Base-by-base conservation (phyloP, 1,140 invertebrate genomes). In the Condylostylus longicornis region DNA sequence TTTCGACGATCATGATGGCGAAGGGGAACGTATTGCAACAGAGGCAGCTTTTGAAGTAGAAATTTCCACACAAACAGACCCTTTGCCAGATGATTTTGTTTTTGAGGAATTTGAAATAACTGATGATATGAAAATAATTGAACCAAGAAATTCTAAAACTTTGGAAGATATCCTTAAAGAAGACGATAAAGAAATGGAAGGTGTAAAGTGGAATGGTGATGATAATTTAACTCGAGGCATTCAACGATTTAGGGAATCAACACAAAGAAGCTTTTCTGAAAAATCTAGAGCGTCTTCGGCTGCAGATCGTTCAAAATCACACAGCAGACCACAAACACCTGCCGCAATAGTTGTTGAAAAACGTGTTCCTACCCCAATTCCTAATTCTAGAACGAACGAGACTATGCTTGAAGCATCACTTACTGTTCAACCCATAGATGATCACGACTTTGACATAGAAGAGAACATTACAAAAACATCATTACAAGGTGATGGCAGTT, bases 1-100 rank as follows among this genome's bases (percentile, higher is more conserved):
- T 4, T 21, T 30, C 33, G 13, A 37, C 18, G 21, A 30, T 3
- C 33, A 35, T n/a, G 29, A n/a, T n/a, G n/a, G n/a, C n/a, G n/a
- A n/a, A n/a, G n/a, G n/a, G n/a, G n/a, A n/a, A n/a, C n/a, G n/a
- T n/a, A n/a, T n/a, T n/a, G 18, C 19, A 35, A n/a, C 25, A 2
- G 34, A 27, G 9, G 42, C 51, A 38, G 22, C 33, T 35, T 43
- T 46, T 28, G 76, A 84, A 60, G 72, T 74, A 15, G 77, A 78
- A 45, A 72, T 79, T 3, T 80, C 78, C 1, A 83, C 79, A 0
- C 82, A 85, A 61, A 85, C 82, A 1, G 82, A 85, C 59, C 78
- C 80, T 1, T 48, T 84, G 15, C 78, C 80, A 1, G 79, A 83
- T 50, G 79, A 82, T 47, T 68, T 80, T 40, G 66, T 78, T 18